phyloP scores from a whole-genome alignment of 2,113 vertebrate genomes.

The Glareola pratincola region DNA sequence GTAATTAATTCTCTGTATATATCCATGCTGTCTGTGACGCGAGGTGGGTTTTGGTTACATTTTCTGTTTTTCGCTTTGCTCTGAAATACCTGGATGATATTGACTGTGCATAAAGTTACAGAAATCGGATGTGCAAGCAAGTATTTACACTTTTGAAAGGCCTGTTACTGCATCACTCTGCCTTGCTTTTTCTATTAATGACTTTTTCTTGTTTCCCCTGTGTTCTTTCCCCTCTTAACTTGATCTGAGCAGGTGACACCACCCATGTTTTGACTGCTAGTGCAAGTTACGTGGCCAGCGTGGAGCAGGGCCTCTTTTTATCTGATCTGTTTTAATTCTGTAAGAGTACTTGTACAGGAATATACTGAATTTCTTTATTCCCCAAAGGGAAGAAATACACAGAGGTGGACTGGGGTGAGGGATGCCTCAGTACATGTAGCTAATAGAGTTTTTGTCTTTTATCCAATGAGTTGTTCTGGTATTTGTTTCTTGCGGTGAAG shows the following conservation, averaged over 20 bases:
- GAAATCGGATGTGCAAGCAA: neutral
- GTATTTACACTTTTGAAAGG: neutral
- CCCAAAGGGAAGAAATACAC: neutral
- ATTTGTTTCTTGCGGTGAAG: neutral
- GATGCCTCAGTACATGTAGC: neutral
- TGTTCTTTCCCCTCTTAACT: neutral
- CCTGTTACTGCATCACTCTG: neutral
- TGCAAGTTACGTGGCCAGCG: fast-evolving
- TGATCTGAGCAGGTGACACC: fast-evolving
- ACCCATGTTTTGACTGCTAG: neutral
- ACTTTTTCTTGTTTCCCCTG: no score
- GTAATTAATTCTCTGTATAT: neutral
- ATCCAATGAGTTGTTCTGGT: neutral
- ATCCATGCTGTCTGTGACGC: fast-evolving
- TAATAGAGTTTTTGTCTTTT: neutral
- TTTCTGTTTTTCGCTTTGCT: neutral
- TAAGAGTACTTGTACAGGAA: neutral
- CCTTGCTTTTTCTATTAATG: neutral
- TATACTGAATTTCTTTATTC: neutral
- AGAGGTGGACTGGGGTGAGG: neutral
- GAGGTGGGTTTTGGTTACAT: neutral
- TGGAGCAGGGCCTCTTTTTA: neutral
- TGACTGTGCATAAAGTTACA: neutral
- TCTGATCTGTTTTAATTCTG: neutral
- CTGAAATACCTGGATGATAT: neutral